phyloP scores from a whole-genome alignment of 2,113 vertebrate species.

The Planiliza haematocheilus region DNA sequence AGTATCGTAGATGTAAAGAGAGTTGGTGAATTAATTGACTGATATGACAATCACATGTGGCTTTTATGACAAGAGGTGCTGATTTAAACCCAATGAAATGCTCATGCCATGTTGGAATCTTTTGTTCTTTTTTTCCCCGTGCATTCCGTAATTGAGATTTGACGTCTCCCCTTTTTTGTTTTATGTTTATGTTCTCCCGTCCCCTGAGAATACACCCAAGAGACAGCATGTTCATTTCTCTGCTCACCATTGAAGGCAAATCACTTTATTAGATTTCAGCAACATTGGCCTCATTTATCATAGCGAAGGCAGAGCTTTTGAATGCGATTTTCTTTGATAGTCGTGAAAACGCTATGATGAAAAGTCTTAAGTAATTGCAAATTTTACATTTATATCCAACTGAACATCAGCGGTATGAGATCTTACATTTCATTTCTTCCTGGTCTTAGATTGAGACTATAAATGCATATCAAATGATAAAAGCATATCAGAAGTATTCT shows the following conservation, averaged over 20 bases:
- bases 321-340: constrained; percentile 54
- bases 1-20: not conserved
- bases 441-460: constrained; percentile 34
- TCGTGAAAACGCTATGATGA: constrained; percentile 53
- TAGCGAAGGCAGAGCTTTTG: constrained; percentile 28
- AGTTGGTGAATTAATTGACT: no score
- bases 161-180: constrained; percentile 40
- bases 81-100: constrained; percentile 9
- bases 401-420: constrained; percentile 36
- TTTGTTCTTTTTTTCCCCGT: constrained; percentile 14
- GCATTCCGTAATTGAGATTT: constrained; percentile 42
- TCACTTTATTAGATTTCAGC: constrained; percentile 59
- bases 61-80: not conserved
- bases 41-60: not conserved
- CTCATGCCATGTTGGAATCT: constrained; percentile 18
- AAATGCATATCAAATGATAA: constrained; percentile 50
- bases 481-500: constrained; percentile 37
- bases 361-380: constrained; percentile 55
- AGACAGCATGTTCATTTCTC: constrained; percentile 46
- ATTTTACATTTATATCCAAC: constrained; percentile 56
- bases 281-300: constrained; percentile 64
- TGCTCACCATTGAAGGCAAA: constrained; percentile 50
- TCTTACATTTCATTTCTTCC: constrained; percentile 42
- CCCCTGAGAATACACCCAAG: constrained; percentile 57
- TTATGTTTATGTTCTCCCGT: constrained; percentile 54